Base-by-base conservation (phyloP, 30 jellyfish, hydroid and myxozoan genomes). In the Cassiopea xamachana region DNA sequence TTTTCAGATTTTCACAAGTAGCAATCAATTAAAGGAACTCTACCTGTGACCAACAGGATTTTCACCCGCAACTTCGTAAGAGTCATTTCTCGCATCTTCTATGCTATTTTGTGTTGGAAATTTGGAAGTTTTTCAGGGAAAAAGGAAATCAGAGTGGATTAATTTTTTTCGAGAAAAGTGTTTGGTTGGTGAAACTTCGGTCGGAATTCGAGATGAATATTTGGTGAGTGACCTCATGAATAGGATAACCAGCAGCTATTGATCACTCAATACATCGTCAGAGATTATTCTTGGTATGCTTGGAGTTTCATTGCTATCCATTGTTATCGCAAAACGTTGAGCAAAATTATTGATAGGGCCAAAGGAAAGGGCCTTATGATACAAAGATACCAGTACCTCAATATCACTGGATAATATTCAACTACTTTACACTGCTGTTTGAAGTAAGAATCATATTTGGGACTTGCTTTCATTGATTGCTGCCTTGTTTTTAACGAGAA, bases 191-290 rank as follows among this genome's bases (percentile, higher is more conserved):
- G 60, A 47, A 49, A 39, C 49, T 75, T 46, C 60, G 76, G 73
- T 83, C 84, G 90, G 93, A 79, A 39, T 79, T 87, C 60, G 97
- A 90, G 76, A 71, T 43, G 90, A 70, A 94, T 94, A 46, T 86
- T 82, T 87, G 89, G 96, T 79, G 84, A 75, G 97, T 96, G 99
- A 96, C 89, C 98, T 96, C 97, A 96, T 96, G 94, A 85, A 92
- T 92, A 50, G 98, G 89, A 73, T 91, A 90, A 83, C 99, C 94
- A 87, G 98, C 92, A 46, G 83, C 93, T 60, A 96, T 96, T 96
- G 98, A 92, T 92, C 87, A 92, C 83, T 89, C 95, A 85, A 92
- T 87, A 48, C 71, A 75, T 46, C 98, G 95, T 92, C 98, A 92
- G 90, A 81, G 77, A 39, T 46, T 67, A 77, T 83, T 90, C 97